Base-by-base conservation (phyloP, 2,888 invertebrate genomes). In the Ernsta delagoae region DNA sequence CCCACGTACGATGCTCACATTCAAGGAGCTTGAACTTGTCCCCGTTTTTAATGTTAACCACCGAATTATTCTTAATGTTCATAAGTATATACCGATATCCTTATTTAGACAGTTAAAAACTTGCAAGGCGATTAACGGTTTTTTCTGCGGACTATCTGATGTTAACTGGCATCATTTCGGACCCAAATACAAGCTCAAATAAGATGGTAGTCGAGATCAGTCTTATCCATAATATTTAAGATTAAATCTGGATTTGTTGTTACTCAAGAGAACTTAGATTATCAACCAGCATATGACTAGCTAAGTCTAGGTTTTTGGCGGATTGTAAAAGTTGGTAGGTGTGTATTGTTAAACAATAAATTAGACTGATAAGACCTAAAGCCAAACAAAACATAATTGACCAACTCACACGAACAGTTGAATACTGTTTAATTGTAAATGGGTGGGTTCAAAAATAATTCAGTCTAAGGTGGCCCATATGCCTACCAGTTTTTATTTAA, bases 11-110 rank as follows among this genome's bases (percentile, higher is more conserved):
- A 66, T 59, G 50, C 45, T 59, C 24, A 12, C 53, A 59, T 66
- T 66, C 53, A 66, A 60, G 59, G 43, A 57, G 59, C 66, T 54
- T 66, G 66, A 66, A 66, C 66, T 66, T 66, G 66, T 60, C 39
- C 66, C 53, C 12, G 31, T 66, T 66, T 43, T 43, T 11, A 66
- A 66, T 66, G 60, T 66, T 60, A 66, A 31, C 39, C 66, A 34
- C 39, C 39, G 12, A 39, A 57, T 57, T 57, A 57, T 57, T 12
- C 6, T 57, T 39, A 57, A 57, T 57, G 7, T 39, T 57, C 11
- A 57, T 57, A 36, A 39, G 1, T 57, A 12, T 12, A 16, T 9
- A 39, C 11, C 12, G 57, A 36, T 57, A 57, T 39, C 57, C 34
- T 57, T 39, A 57, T 57, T 57, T 31, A 56, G 34, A 56, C 34